Evolutionary conservation across 2,888 invertebrate species (phyloP).

Genomic region (Drosophila merina): DNA sequence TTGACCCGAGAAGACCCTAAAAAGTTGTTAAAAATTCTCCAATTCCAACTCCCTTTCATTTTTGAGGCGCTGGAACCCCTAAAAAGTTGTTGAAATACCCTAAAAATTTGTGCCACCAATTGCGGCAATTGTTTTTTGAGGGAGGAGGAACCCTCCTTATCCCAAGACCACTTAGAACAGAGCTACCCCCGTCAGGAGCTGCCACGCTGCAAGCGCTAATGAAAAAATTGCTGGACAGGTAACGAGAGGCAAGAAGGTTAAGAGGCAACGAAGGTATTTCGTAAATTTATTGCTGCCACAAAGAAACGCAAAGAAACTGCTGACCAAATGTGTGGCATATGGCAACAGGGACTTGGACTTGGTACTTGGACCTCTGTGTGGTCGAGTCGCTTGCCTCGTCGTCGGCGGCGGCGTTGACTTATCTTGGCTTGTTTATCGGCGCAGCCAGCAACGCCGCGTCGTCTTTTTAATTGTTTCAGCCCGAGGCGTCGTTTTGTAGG

Average conservation of each 20-base stretch:
- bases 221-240: constrained; percentile 68
- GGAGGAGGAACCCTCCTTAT: constrained; percentile 35
- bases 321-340: constrained; percentile 55
- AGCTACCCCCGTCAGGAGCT: constrained; percentile 3
- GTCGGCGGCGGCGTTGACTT: constrained; percentile 34
- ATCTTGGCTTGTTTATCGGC: constrained; percentile 66
- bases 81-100: too few relatives aligned
- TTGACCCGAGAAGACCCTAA: too few relatives aligned
- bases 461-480: constrained; percentile 71
- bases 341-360: constrained; percentile 15
- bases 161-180: constrained; percentile 23
- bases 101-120: constrained; percentile 42
- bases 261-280: constrained; percentile 67
- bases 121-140: constrained; percentile 64
- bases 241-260: constrained; percentile 6
- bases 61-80: too few relatives aligned
- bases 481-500: constrained; percentile 59
- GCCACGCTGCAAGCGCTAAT: constrained; percentile 55
- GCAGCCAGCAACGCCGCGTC: constrained; percentile 23
- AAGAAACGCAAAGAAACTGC: constrained; percentile 7
- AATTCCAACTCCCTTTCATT: too few relatives aligned
- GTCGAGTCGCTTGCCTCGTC: constrained; percentile 22
- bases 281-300: constrained; percentile 67
- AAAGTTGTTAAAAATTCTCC: too few relatives aligned
- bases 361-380: constrained; percentile 39